These are phyloP conservation scores for Parnassius smintheus DNA, from an alignment of 2,888 invertebrate genomes.

Conservation along the genomic window DNA sequence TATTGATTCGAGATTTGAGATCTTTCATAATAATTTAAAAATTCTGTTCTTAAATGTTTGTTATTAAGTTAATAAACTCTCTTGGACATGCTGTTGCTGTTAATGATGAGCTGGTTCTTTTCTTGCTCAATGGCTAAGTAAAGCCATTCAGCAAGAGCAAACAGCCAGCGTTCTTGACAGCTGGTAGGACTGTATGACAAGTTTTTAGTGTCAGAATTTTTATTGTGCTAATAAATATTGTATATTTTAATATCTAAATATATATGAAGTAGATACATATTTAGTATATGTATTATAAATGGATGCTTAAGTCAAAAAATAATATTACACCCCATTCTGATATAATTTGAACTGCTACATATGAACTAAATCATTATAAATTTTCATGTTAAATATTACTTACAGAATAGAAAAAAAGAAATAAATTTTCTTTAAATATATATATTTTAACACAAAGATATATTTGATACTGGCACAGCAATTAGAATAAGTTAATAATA, in stretches of 20 bases:
- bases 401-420: constrained; percentile 11
- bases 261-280: background rate
- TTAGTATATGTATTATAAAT: background rate
- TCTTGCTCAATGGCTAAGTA: too few relatives aligned
- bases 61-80: background rate
- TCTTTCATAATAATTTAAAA: background rate
- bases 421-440: constrained; percentile 12
- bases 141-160: too few relatives aligned
- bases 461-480: constrained; percentile 51
- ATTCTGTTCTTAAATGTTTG: constrained; percentile 13
- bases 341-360: background rate
- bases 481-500: constrained; percentile 20
- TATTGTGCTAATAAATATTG: too few relatives aligned
- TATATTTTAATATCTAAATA: too few relatives aligned
- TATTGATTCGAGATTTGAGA: constrained; percentile 5
- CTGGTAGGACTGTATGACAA: too few relatives aligned
- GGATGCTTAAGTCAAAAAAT: background rate
- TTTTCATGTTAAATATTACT: background rate
- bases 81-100: too few relatives aligned
- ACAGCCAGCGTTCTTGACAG: too few relatives aligned
- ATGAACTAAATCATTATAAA: too few relatives aligned
- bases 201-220: too few relatives aligned
- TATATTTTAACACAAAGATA: constrained; percentile 46
- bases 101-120: too few relatives aligned
- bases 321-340: constrained; percentile 1